Evolutionary conservation across 2,888 invertebrate genomes (phyloP).

Genomic region (Stenotaenia linearis): DNA sequence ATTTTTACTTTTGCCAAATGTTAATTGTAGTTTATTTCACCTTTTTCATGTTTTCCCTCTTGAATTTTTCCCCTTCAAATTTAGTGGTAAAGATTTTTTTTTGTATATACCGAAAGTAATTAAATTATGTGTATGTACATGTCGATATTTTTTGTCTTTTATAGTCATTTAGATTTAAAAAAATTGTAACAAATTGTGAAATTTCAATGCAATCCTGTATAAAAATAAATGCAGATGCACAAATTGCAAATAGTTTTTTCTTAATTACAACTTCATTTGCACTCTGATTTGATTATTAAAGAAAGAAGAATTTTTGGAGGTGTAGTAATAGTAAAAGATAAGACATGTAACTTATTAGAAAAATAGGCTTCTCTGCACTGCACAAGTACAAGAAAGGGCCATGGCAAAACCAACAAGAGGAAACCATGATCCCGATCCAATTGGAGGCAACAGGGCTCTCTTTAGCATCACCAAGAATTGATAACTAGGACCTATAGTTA

Average conservation of each 20-base stretch:
- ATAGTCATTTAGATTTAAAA: not conserved
- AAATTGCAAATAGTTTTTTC: not conserved
- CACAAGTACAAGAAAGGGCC: no score
- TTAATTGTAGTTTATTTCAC: not conserved
- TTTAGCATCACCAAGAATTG: no score
- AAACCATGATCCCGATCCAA: no score
- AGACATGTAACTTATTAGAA: no score
- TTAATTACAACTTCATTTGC: no score
- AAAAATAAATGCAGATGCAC: conserved; percentile 9
- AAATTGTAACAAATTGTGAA: not conserved
- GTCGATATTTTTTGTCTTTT: not conserved
- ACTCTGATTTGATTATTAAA: no score
- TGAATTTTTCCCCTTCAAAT: not conserved
- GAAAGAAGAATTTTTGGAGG: no score
- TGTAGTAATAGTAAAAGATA: no score
- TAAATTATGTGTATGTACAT: not conserved
- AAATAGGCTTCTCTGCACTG: no score
- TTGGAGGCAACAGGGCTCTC: no score
- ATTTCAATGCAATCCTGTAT: conserved; percentile 14
- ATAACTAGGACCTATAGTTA: no score
- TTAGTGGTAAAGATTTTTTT: not conserved
- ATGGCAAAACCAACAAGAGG: no score
- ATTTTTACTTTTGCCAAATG: not conserved
- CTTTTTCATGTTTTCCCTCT: not conserved
- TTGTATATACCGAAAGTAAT: not conserved